phyloP scores from a whole-genome alignment of 1,140 invertebrate species.

The Dendrolimus punctatus region DNA sequence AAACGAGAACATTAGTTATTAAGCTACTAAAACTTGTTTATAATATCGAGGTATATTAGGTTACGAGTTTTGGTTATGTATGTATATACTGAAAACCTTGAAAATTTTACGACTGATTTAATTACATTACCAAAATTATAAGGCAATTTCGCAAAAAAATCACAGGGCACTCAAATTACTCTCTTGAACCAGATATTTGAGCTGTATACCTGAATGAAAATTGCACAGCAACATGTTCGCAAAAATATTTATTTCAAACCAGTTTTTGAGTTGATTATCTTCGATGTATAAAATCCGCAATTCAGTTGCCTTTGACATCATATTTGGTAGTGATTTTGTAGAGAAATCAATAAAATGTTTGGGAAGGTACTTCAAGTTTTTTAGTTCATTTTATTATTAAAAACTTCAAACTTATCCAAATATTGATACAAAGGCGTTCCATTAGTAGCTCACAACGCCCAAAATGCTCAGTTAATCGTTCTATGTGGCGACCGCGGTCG shows the following conservation, averaged over 20 bases:
- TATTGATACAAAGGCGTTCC: too few relatives aligned
- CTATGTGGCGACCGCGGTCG: too few relatives aligned
- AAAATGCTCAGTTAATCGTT: too few relatives aligned
- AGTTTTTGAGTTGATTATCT: constrained; percentile 18
- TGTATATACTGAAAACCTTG: too few relatives aligned
- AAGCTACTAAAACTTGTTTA: too few relatives aligned
- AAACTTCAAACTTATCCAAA: too few relatives aligned
- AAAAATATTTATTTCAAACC: constrained; percentile 15
- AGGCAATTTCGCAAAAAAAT: constrained; percentile 2
- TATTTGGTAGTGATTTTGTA: constrained; percentile 13
- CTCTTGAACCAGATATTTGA: constrained; percentile 14
- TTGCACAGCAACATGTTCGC: constrained; percentile 6
- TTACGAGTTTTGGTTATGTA: too few relatives aligned
- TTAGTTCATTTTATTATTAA: background rate
- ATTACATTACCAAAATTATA: background rate
- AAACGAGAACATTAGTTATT: too few relatives aligned
- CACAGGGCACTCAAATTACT: constrained; percentile 9
- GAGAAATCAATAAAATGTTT: constrained; percentile 20
- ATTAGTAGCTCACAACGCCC: too few relatives aligned
- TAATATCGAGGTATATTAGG: too few relatives aligned
- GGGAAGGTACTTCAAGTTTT: constrained; percentile 18
- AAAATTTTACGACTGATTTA: too few relatives aligned
- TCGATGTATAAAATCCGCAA: constrained; percentile 27
- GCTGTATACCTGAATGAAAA: constrained; percentile 5
- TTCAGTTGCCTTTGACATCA: constrained; percentile 14